phyloP scores from a whole-genome alignment of 2,797 vertebrate species.

The Myotis vivesi region DNA sequence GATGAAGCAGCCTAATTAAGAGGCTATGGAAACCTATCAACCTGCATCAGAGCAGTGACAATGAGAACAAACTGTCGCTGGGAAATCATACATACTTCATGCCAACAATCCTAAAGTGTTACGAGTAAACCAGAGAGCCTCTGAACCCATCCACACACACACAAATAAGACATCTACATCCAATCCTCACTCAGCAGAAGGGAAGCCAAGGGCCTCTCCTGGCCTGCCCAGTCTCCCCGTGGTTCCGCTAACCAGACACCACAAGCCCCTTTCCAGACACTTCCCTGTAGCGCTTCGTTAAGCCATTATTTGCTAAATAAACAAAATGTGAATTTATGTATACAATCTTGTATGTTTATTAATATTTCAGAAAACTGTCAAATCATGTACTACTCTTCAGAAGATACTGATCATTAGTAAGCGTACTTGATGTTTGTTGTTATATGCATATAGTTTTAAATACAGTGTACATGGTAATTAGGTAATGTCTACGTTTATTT shows the following conservation, averaged over 20 bases:
- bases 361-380: background rate
- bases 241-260: fast-evolving
- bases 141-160: background rate
- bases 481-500: background rate
- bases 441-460: background rate
- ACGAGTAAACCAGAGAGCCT: background rate
- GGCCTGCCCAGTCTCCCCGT: background rate
- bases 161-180: background rate
- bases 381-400: background rate
- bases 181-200: background rate
- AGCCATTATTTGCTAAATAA: background rate
- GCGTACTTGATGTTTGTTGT: background rate
- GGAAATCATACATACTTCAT: background rate
- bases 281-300: background rate
- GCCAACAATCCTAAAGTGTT: background rate
- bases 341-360: background rate
- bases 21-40: background rate
- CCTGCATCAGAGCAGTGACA: background rate
- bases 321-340: background rate
- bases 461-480: background rate
- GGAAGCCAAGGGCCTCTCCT: too few relatives aligned
- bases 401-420: background rate
- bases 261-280: background rate
- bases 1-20: background rate
- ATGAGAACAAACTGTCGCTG: background rate